A percentile compares a stretch with the other conserved stretches of the same genome.
phyloP scores from a whole-genome alignment of 2,797 vertebrate species.

The Smutsia gigantea region DNA sequence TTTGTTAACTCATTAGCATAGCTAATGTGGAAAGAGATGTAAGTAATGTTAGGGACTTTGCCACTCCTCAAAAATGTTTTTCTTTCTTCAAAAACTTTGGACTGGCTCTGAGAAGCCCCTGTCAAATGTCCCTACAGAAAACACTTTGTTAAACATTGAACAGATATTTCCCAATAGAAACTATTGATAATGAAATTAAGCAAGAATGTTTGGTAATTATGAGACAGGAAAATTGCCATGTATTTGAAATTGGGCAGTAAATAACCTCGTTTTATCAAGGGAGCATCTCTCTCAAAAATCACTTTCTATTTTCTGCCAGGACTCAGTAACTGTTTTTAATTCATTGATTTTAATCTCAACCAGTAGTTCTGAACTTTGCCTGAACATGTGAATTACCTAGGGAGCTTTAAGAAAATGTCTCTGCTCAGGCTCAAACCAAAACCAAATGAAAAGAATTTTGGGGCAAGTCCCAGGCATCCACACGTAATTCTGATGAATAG shows the following conservation, averaged over 20 bases:
- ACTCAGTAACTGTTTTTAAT: not conserved
- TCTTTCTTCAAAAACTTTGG: slow-evolving; percentile 4
- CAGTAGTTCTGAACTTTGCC: not conserved
- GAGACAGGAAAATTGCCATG: not conserved
- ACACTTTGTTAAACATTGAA: not conserved
- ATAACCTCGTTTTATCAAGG: not conserved
- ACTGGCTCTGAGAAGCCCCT: not conserved
- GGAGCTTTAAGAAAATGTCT: not conserved
- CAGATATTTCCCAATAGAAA: not conserved
- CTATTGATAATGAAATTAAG: slow-evolving; percentile 37
- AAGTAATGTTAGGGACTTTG: no score
- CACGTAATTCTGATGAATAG: not conserved
- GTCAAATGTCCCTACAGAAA: slow-evolving; percentile 3
- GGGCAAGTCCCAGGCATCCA: not conserved
- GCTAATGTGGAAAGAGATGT: not conserved
- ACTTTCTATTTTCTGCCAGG: not conserved
- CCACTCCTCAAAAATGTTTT: not conserved
- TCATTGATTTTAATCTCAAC: not conserved
- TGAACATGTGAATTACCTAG: not conserved
- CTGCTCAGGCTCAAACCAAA: not conserved
- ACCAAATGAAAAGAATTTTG: not conserved
- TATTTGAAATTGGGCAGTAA: not conserved
- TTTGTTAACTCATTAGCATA: not conserved
- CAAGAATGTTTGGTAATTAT: not conserved
- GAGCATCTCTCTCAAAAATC: not conserved